A percentile compares a stretch with the other conserved stretches of the same genome.
Evolutionary conservation across 2,888 invertebrate genomes (phyloP).

Genomic region (Keiferia lycopersicella): DNA sequence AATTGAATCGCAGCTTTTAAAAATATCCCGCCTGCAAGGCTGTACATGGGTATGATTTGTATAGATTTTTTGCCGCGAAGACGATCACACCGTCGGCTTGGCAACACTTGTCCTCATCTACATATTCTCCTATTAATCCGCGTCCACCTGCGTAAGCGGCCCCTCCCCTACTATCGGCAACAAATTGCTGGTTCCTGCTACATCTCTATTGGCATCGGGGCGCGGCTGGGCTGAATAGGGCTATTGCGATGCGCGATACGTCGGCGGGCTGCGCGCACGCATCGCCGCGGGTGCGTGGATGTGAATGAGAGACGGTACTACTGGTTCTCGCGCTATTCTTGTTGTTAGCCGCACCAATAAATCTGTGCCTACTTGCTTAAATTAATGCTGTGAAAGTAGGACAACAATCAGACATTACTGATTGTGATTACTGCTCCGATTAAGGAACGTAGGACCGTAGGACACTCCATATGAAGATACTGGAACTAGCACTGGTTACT

Average conservation of each 20-base stretch:
- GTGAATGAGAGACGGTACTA: conserved; percentile 49
- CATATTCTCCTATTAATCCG: conserved; percentile 47
- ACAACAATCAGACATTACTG: too few relatives aligned
- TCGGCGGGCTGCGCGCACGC: conserved; percentile 42
- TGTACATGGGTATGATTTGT: too few relatives aligned
- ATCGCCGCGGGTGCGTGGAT: conserved; percentile 61
- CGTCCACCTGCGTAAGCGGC: conserved; percentile 49
- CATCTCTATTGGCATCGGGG: conserved; percentile 63
- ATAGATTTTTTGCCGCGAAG: background rate
- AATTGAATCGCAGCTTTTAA: too few relatives aligned
- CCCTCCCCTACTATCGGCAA: conserved; percentile 59
- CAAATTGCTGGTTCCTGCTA: conserved; percentile 55
- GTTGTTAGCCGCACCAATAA: conserved; percentile 7
- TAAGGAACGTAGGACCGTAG: too few relatives aligned
- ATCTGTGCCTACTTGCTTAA: too few relatives aligned
- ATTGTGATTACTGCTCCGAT: too few relatives aligned
- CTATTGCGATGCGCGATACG: conserved; percentile 63
- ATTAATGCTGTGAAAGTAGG: too few relatives aligned
- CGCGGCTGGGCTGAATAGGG: conserved; percentile 48
- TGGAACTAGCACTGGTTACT: too few relatives aligned
- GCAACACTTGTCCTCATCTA: background rate
- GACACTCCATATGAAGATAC: too few relatives aligned
- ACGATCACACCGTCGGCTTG: background rate
- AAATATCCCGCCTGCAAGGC: too few relatives aligned
- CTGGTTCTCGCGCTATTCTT: conserved; percentile 37